Base-by-base conservation (phyloP, 2,888 invertebrate species). In the Hydropsyche betteni region DNA sequence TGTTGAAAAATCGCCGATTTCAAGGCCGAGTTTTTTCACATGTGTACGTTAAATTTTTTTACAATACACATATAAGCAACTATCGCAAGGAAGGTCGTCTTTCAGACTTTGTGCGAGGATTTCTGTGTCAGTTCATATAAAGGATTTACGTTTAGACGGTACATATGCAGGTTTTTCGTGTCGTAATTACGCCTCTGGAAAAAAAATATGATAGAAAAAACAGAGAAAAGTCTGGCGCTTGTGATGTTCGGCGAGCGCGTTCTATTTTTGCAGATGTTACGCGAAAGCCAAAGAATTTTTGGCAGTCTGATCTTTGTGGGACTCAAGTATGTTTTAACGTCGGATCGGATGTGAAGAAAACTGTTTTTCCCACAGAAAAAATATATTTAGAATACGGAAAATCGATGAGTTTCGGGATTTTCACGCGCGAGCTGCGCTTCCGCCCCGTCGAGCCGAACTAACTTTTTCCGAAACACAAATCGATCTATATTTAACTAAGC, bases 281-380 rank as follows among this genome's bases (percentile, higher is more conserved):
- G 69, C 51, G 44, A 69, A 69, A 69, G 69, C 69, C 69, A 69
- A 69, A 69, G 69, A 69, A 69, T 69, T 69, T 69, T 69, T 69
- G 69, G 69, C 69, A 69, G 51, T 69, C 14, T 10, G 69, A 50
- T 8, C 44, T 44, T 24, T 10, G 36, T 33, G 36, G 33, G 64
- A 24, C 24, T 24, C 24, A 2, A 24, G 24, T 24, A 2, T 24
- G 24, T 24, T 24, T 24, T 24, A 24, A 24, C 24, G 24, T 24
- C 24, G 24, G 24, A 24, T 24, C 24, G 24, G 24, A 24, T 24
- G 24, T 24, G 24, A 24, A 24, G 24, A 24, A 24, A 24, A 24
- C 24, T 24, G 24, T 24, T 24, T 24, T 24, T 24, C 24, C 2
- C 24, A 24, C 24, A 24, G 10, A 44, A 44, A 44, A 44, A 44